A percentile compares a stretch with the other conserved stretches of the same genome.
Evolutionary conservation across 1,140 invertebrate species (phyloP).

Genomic region (Goniozus legneri): DNA sequence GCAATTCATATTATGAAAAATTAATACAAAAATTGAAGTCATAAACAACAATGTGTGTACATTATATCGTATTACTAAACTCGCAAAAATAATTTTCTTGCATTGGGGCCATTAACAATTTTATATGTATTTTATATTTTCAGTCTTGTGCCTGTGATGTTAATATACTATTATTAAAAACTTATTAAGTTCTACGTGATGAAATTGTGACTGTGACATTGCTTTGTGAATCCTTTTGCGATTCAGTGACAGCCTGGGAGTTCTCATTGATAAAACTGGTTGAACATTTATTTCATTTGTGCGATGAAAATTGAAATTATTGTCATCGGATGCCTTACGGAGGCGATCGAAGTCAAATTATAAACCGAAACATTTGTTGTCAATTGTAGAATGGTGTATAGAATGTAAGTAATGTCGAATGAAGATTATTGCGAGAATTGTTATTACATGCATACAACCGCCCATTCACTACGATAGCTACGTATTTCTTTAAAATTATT

Average conservation of each 20-base stretch:
- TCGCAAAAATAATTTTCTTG: slow-evolving; percentile 29
- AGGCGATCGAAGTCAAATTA: slow-evolving; percentile 33
- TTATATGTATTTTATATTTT: slow-evolving; percentile 39
- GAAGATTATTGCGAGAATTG: background rate
- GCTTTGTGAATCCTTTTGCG: no score
- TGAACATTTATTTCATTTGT: no score
- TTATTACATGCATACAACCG: background rate
- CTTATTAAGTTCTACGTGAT: no score
- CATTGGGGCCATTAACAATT: slow-evolving; percentile 28
- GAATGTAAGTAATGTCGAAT: slow-evolving; percentile 6
- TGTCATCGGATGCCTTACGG: slow-evolving; percentile 41
- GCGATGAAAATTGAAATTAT: no score
- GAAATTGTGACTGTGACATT: no score
- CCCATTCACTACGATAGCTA: background rate
- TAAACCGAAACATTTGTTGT: slow-evolving; percentile 32
- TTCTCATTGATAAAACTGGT: no score
- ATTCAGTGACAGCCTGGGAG: no score
- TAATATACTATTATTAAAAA: no score
- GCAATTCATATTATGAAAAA: no score
- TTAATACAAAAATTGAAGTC: slow-evolving; percentile 9
- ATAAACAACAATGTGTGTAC: slow-evolving; percentile 33
- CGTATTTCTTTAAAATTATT: no score
- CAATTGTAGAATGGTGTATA: slow-evolving; percentile 19
- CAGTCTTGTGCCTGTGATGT: no score
- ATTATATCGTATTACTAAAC: slow-evolving; percentile 35